Evolutionary conservation across 2,797 vertebrate species (phyloP).

Genomic region (Coregonus sp.): DNA sequence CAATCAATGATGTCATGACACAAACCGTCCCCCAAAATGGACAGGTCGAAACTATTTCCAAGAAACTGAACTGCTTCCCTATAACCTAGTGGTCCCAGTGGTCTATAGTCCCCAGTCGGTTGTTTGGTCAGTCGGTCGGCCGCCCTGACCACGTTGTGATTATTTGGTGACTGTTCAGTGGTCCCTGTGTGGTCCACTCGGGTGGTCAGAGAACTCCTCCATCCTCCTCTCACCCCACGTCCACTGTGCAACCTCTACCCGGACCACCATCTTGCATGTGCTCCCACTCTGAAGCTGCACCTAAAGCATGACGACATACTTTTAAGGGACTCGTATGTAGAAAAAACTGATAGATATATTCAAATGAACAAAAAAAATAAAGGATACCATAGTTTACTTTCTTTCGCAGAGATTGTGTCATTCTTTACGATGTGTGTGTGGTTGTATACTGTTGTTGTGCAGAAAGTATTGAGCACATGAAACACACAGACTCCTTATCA

Average conservation of each 20-base stretch:
- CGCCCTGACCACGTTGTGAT: conserved; percentile 44
- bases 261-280: conserved; percentile 79
- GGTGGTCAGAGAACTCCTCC: conserved; percentile 25
- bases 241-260: conserved; percentile 62
- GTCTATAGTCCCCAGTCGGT: conserved; percentile 21
- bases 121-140: not conserved
- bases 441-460: not conserved
- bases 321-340: conserved; percentile 75
- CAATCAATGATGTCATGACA: conserved; percentile 78
- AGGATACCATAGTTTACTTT: conserved; percentile 82
- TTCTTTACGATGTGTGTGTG: conserved; percentile 19
- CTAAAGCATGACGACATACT: conserved; percentile 80
- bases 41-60: conserved; percentile 58
- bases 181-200: conserved; percentile 26
- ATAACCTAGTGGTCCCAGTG: conserved; percentile 44
- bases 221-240: conserved; percentile 30
- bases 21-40: conserved; percentile 53
- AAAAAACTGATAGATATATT: conserved; percentile 60
- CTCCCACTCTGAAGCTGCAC: conserved; percentile 82
- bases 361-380: conserved; percentile 76
- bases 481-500: not conserved
- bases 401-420: conserved; percentile 67
- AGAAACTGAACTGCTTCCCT: conserved; percentile 64
- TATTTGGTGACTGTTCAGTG: conserved; percentile 57
- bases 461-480: not conserved